These are phyloP conservation scores for Zaprionus nigranus DNA, from an alignment of 1,140 invertebrate genomes.

Conservation along the genomic window DNA sequence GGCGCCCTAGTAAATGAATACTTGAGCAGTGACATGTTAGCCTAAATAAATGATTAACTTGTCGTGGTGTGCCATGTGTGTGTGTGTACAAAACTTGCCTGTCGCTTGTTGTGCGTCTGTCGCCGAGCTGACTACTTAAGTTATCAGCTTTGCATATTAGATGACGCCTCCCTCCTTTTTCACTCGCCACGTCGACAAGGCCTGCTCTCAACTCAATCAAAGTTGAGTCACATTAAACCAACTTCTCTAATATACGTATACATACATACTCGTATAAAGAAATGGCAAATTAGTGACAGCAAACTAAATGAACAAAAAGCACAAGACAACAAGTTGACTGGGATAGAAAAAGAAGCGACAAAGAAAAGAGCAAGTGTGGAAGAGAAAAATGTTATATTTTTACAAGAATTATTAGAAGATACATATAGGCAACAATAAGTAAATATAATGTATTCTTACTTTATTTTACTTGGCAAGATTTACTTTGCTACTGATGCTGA, in stretches of 20 bases:
- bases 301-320: not conserved
- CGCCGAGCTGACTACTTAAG: slow-evolving; percentile 74
- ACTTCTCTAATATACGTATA: not conserved
- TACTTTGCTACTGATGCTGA: no score
- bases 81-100: not conserved
- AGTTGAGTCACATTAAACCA: slow-evolving; percentile 66
- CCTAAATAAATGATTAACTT: slow-evolving; percentile 82
- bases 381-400: no score
- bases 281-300: not conserved
- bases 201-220: slow-evolving; percentile 66
- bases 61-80: slow-evolving; percentile 48
- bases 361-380: no score
- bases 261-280: not conserved
- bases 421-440: no score
- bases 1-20: slow-evolving; percentile 70
- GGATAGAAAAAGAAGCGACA: not conserved
- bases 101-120: slow-evolving; percentile 48
- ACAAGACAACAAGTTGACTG: not conserved
- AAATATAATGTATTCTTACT: no score
- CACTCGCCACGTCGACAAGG: slow-evolving; percentile 16
- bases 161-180: slow-evolving; percentile 4
- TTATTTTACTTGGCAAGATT: no score
- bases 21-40: slow-evolving; percentile 80
- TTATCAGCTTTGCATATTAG: slow-evolving; percentile 76
- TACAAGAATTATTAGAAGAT: no score